A percentile compares a stretch with the other conserved stretches of the same genome.
phyloP scores from a whole-genome alignment of 2,797 vertebrate species.

The Glossophaga mutica region DNA sequence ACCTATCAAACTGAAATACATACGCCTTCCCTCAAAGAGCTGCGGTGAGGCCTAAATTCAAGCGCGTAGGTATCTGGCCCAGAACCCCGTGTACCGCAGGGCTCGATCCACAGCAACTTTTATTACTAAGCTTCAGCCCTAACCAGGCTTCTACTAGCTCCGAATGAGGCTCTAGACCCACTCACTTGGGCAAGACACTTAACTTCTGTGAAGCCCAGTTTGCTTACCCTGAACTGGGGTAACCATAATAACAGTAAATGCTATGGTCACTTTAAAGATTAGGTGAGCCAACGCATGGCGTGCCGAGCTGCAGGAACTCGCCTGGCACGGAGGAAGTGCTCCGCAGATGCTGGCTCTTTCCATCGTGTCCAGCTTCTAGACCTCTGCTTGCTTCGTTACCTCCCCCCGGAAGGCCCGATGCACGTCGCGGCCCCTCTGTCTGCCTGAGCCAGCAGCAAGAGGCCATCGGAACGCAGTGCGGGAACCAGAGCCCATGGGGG shows the following conservation, averaged over 20 bases:
- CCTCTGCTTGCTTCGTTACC: background rate
- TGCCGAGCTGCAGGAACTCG: background rate
- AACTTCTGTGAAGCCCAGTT: background rate
- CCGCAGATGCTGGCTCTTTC: background rate
- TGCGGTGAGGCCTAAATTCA: background rate
- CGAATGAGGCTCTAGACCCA: background rate
- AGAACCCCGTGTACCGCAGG: accelerated
- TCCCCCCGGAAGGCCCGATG: background rate
- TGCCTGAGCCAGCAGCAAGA: background rate
- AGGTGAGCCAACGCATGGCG: background rate
- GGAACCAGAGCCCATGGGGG: background rate
- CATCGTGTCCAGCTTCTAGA: background rate
- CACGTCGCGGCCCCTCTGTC: background rate
- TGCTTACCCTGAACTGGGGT: background rate
- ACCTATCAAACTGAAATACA: background rate
- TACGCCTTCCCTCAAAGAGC: background rate
- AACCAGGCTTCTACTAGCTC: background rate
- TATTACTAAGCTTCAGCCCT: accelerated
- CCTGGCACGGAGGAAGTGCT: background rate
- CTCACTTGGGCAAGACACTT: background rate
- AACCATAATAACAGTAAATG: background rate
- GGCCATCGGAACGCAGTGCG: background rate
- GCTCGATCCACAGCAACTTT: background rate
- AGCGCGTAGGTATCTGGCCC: background rate
- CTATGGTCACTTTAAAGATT: background rate